These are phyloP conservation scores for Drosophila repletoides DNA, from an alignment of 1,140 invertebrate genomes.

Conservation along the genomic window DNA sequence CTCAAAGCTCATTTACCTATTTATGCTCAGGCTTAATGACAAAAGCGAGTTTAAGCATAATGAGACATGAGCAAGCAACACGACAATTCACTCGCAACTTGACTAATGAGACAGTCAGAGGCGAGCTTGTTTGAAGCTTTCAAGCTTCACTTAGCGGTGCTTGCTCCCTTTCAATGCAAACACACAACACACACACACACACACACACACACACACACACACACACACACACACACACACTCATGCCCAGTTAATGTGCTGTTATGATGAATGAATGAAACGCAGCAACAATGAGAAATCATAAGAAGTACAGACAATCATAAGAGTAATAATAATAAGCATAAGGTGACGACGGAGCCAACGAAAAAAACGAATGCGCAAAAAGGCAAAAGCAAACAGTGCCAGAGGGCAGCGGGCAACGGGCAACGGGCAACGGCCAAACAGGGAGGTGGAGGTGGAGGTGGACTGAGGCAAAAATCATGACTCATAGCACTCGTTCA, in stretches of 20 bases:
- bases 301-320: constrained; percentile 67
- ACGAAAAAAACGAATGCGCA: constrained; percentile 69
- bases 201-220: not conserved
- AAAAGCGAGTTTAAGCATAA: constrained; percentile 52
- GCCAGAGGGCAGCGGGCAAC: not conserved
- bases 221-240: not conserved
- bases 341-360: constrained; percentile 72
- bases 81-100: constrained; percentile 30
- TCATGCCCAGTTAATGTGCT: constrained; percentile 48
- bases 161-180: constrained; percentile 20
- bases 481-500: constrained; percentile 68
- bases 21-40: constrained; percentile 65
- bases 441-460: not conserved
- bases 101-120: constrained; percentile 55
- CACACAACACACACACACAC: not conserved
- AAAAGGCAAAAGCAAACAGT: constrained; percentile 37
- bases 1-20: constrained; percentile 39
- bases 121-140: constrained; percentile 58
- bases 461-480: constrained; percentile 57
- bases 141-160: constrained; percentile 65
- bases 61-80: constrained; percentile 59
- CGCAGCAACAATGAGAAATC: constrained; percentile 73
- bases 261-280: constrained; percentile 79
- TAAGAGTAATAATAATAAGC: constrained; percentile 78
- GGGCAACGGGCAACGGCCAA: not conserved